These are phyloP conservation scores for Phainopepla nitens DNA, from an alignment of 2,113 vertebrate genomes.

Conservation along the genomic window DNA sequence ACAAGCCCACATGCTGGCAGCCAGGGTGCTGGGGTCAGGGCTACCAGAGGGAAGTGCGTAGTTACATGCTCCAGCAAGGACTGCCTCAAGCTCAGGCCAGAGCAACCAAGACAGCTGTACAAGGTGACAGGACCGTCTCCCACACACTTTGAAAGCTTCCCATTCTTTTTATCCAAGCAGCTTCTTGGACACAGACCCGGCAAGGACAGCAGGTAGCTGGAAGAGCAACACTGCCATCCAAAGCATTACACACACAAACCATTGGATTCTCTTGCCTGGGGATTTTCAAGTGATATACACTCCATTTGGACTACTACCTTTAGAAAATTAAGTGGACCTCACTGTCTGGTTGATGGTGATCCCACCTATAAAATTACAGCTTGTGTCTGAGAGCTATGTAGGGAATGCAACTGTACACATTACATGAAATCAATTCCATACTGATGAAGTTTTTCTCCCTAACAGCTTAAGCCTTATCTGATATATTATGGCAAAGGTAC, in stretches of 20 bases:
- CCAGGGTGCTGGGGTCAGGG: background rate
- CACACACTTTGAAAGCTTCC: background rate
- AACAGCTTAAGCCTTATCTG: background rate
- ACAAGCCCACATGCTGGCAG: accelerated
- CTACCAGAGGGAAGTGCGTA: background rate
- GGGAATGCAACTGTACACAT: background rate
- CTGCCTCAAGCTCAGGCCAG: background rate
- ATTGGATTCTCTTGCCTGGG: background rate
- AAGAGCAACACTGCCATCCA: background rate
- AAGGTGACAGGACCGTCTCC: background rate
- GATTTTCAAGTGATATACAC: background rate
- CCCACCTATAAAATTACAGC: background rate
- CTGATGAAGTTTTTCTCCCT: background rate
- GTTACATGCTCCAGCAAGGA: background rate
- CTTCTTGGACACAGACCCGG: background rate
- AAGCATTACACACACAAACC: background rate
- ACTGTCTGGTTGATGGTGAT: background rate
- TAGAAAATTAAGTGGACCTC: background rate
- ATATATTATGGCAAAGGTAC: background rate
- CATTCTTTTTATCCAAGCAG: background rate
- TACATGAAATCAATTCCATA: background rate
- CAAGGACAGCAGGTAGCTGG: background rate
- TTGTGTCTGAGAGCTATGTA: background rate
- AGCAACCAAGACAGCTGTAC: background rate
- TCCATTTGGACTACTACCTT: background rate